Base-by-base conservation (phyloP, 2,888 invertebrate species). In the Nemapogon koenigi region DNA sequence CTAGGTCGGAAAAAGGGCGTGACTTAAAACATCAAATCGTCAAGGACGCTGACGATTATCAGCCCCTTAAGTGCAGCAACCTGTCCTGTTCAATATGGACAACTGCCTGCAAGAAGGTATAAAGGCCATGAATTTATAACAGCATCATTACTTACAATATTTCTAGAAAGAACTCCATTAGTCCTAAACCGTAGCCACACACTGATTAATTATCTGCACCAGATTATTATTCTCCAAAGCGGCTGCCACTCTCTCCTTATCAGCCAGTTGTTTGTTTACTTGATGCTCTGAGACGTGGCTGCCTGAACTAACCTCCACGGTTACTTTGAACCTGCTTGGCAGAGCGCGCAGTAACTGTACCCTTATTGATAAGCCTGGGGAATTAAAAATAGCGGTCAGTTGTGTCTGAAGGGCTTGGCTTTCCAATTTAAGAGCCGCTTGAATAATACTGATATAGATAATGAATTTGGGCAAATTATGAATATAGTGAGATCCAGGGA, bases 171-270 rank as follows among this genome's bases (percentile, higher is more conserved):
- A 31, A 13, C 10, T 35, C 10, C 14, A 10, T 35, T 16, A 27
- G 6, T 35, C n/a, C 40, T 36, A 43, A 11, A 45, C 50, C 14
- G 62, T 27, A 30, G 32, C 49, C 0, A 96, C 84, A 62, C 98
- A 99, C 57, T 95, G 92, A 62, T 98, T 97, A 4, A 99, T 94
- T 10, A 97, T 95, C 62, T 91, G 88, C 22, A 97, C 84, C 1
- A 99, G 76, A 57, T 94, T 90, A 14, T 83, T 82, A 62, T 99
- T 99, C 66, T 99, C 99, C 44, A 98, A 72, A 0, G 99, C 98
- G 0, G 99, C 99, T 0, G 97, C 96, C 0, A 99, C 94, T 46
- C 99, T 73, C 64, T 99, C 99, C 61, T 99, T 99, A 60, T 99
- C 99, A 0, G 94, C 94, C 14, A 99, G 75, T 57, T 99, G 99